Base-by-base conservation (phyloP, 1,140 invertebrate genomes). In the Bombus difficillimus region DNA sequence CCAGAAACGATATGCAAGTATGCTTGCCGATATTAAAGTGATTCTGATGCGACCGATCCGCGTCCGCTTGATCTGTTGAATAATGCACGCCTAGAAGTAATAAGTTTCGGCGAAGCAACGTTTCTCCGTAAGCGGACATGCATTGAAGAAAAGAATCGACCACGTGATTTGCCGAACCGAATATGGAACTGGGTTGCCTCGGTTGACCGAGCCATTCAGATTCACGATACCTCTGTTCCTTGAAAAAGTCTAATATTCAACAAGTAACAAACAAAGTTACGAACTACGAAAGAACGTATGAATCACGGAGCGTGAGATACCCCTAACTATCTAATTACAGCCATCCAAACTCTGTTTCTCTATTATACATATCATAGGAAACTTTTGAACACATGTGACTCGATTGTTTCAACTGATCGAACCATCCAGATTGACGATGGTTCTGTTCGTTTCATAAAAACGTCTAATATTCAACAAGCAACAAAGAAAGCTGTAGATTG, bases 71-170 rank as follows among this genome's bases (percentile, higher is more conserved):
- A 84, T 84, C 82, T 79, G 79, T 39, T 84, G 82, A 84, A 84
- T 84, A 84, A 84, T 84, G 82, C 82, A 84, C 82, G 39, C 28
- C 43, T 39, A 13, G 34, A 32, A 84, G 75, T 84, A 84, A 84
- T 84, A 84, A 78, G 64, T 79, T 84, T 71, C 75, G 47, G 9
- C 64, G 75, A 71, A 71, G 39, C 82, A 71, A 66, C 80, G 72
- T 37, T 25, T 57, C 57, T 32, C 22, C 62, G 64, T 39, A 47
- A 69, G 32, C 47, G 34, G 15, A 43, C 34, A 25, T 39, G 75
- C 34, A 59, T 32, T 32, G 9, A 13, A 41, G 34, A 41, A 53
- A 75, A 47, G 53, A 64, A 53, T 76, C 73, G 73, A 68, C 59
- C 73, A 53, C 43, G 25, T 53, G 77, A 3, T 68, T 47, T 47